Conservation (phyloP, 2,888 invertebrate genomes). For the Dicycla oo region DNA sequence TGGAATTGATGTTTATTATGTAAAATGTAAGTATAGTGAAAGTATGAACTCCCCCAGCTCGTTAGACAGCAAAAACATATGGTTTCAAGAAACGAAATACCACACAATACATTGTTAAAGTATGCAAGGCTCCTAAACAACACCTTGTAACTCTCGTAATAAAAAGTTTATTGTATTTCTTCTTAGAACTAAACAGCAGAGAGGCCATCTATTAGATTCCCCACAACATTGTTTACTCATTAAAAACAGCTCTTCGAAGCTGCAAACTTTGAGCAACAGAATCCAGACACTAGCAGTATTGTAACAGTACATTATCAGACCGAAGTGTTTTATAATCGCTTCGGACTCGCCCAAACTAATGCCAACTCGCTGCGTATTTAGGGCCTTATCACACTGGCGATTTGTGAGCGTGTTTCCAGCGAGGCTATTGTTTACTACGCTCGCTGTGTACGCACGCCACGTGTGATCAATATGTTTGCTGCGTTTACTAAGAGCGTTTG, state of each 20-base stretch:
- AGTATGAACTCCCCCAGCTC: too few species aligned
- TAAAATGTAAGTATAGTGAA: too few species aligned
- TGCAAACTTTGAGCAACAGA: slow-evolving; percentile 37
- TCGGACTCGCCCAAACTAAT: slow-evolving; percentile 14
- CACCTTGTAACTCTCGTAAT: not conserved
- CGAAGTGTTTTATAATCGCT: slow-evolving; percentile 50
- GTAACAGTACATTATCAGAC: slow-evolving; percentile 22
- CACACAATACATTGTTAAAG: slow-evolving; percentile 31
- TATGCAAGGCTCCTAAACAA: not conserved
- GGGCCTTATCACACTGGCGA: not conserved
- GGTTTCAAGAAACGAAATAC: too few species aligned
- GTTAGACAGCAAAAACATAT: too few species aligned
- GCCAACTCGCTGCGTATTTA: slow-evolving; percentile 16
- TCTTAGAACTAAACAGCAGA: slow-evolving; percentile 3
- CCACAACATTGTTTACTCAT: slow-evolving; percentile 25
- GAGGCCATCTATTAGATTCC: not conserved
- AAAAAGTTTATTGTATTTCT: slow-evolving; percentile 25
- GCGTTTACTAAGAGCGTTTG: too few species aligned
- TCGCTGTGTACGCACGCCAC: not conserved
- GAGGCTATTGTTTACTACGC: not conserved
- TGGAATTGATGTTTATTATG: too few species aligned
- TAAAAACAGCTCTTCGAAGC: slow-evolving; percentile 25
- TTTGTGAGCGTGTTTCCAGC: not conserved
- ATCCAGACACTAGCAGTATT: slow-evolving; percentile 8
- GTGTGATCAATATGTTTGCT: not conserved